phyloP scores from a whole-genome alignment of 2,113 vertebrate genomes.

The Clarias batrachus region DNA sequence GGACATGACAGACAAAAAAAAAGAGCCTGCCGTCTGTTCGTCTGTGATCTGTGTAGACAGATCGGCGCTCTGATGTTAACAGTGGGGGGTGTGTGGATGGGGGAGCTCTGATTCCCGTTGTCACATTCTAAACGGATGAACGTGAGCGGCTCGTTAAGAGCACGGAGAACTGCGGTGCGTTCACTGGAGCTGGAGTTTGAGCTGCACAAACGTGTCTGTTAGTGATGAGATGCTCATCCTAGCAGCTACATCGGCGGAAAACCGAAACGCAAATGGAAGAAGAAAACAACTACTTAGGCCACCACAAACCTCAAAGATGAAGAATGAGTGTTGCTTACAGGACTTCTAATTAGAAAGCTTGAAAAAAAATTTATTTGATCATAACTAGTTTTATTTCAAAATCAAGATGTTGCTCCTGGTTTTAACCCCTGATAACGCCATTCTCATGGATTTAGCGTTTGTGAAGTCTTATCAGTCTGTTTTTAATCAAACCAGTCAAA shows the following conservation, averaged over 20 bases:
- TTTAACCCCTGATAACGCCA: background rate
- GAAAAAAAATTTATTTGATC: background rate
- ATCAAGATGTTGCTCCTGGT: background rate
- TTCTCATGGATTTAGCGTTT: background rate
- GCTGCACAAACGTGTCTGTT: conserved; percentile 60
- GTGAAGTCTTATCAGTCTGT: background rate
- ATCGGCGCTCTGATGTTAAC: conserved; percentile 74
- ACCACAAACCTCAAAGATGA: background rate
- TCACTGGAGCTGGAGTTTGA: conserved; percentile 53
- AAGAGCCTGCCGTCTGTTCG: conserved; percentile 62
- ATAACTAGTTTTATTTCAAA: background rate
- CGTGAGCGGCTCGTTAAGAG: conserved; percentile 70
- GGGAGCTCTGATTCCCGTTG: conserved; percentile 59
- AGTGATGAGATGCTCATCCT: conserved; percentile 61
- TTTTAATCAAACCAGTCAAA: conserved; percentile 30
- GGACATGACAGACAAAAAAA: conserved; percentile 70
- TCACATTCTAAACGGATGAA: conserved; percentile 70
- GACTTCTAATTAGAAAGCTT: background rate
- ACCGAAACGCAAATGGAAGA: background rate
- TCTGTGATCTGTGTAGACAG: conserved; percentile 73
- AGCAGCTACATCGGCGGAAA: conserved; percentile 68
- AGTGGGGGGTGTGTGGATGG: conserved; percentile 58
- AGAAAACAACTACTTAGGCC: conserved; percentile 3
- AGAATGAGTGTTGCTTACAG: background rate
- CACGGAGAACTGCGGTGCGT: conserved; percentile 58